Percentiles rank a stretch among this genome's conserved stretches.
These are phyloP conservation scores for Hucho hucho DNA, from an alignment of 2,113 vertebrate genomes.

Conservation along the genomic window DNA sequence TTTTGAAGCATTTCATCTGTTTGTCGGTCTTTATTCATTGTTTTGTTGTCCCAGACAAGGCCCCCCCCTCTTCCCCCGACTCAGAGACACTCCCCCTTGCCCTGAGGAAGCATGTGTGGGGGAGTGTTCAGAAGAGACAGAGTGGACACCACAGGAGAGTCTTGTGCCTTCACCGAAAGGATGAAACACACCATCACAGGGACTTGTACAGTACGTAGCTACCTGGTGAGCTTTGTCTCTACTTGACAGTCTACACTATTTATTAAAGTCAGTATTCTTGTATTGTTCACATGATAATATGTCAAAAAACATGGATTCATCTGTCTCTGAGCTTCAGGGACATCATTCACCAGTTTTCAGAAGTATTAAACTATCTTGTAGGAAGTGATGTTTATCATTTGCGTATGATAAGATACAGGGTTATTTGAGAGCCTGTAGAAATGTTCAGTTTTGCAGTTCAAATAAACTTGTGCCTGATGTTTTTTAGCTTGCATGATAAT, in stretches of 20 bases:
- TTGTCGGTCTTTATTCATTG: too few species aligned
- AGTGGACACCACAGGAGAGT: not conserved
- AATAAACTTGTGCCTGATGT: not conserved
- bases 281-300: not conserved
- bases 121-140: not conserved
- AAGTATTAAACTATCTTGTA: not conserved
- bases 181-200: not conserved
- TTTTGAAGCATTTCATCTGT: too few species aligned
- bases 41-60: conserved; percentile 48
- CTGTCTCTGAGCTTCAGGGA: too few species aligned
- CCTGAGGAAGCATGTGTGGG: conserved; percentile 22
- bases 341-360: too few species aligned
- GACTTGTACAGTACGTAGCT: too few species aligned
- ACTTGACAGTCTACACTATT: not conserved
- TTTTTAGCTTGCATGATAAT: not conserved
- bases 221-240: not conserved
- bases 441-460: not conserved
- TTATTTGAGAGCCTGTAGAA: not conserved
- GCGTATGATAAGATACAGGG: not conserved
- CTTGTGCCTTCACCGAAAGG: not conserved
- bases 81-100: conserved; percentile 33
- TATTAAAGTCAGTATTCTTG: not conserved
- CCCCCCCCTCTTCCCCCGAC: conserved; percentile 62
- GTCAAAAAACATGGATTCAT: not conserved
- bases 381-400: not conserved